A percentile compares a stretch with the other conserved stretches of the same genome.
phyloP scores from a whole-genome alignment of 2,888 invertebrate genomes.

The Pseudococcus jackbeardsleyi region DNA sequence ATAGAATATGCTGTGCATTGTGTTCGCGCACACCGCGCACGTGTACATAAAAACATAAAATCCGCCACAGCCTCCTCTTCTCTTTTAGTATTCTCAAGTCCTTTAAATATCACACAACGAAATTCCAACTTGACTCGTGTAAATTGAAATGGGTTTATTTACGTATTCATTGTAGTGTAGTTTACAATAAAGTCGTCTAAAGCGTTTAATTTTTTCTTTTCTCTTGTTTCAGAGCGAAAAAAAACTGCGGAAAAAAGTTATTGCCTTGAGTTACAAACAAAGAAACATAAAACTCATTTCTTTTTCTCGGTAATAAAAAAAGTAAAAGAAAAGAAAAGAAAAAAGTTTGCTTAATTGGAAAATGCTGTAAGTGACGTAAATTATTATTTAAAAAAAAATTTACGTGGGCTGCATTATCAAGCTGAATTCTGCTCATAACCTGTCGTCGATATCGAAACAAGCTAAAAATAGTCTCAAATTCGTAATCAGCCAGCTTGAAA shows the following conservation, averaged over 20 bases:
- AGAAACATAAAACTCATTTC: constrained; percentile 15
- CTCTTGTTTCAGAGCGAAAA: background rate
- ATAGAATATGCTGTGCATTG: no score
- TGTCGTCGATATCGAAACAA: no score
- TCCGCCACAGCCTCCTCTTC: background rate
- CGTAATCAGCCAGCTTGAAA: background rate
- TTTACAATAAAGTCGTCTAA: constrained; percentile 9
- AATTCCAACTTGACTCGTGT: background rate
- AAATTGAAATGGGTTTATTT: constrained; percentile 26
- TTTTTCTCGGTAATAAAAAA: background rate
- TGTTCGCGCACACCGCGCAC: background rate
- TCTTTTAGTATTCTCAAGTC: background rate
- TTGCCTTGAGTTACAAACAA: constrained; percentile 27
- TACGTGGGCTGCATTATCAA: background rate
- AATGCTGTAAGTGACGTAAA: constrained; percentile 10
- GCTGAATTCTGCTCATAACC: background rate
- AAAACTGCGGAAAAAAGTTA: constrained; percentile 36
- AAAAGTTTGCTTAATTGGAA: constrained; percentile 27
- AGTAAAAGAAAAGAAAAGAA: background rate
- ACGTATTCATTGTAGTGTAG: background rate
- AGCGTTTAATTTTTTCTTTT: constrained; percentile 4
- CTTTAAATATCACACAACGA: background rate
- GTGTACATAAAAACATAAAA: background rate
- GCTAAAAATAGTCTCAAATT: background rate
- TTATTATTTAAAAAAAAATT: background rate